Percentiles rank a stretch among this genome's conserved stretches.
Evolutionary conservation across 2,888 invertebrate species (phyloP).

Genomic region (Heteropelma amictum): DNA sequence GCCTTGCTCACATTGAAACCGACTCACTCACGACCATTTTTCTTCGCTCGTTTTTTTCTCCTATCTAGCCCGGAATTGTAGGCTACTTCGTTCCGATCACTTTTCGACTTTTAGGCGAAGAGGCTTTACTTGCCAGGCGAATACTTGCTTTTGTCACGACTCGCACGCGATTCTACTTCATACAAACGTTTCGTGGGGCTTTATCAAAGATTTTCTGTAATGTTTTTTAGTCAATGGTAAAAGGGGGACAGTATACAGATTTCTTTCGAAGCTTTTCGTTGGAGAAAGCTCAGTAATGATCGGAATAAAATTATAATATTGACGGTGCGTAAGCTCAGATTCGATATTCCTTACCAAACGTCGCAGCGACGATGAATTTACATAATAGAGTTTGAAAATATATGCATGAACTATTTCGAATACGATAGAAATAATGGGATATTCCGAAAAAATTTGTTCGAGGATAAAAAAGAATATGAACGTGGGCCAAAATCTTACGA

Average conservation of each 20-base stretch:
- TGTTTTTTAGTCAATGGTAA: not conserved
- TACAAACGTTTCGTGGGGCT: conserved; percentile 2
- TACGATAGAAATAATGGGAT: too few species aligned
- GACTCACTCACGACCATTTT: conserved; percentile 20
- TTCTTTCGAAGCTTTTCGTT: not conserved
- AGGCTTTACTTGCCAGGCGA: too few species aligned
- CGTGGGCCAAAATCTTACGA: too few species aligned
- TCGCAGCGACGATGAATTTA: too few species aligned
- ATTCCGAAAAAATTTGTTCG: too few species aligned
- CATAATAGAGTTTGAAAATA: too few species aligned
- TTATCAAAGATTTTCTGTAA: conserved; percentile 22
- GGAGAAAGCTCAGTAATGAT: not conserved
- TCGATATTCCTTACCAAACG: too few species aligned
- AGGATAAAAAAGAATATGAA: too few species aligned
- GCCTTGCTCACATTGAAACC: not conserved
- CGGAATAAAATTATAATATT: not conserved
- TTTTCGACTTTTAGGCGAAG: not conserved
- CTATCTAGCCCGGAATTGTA: conserved; percentile 13
- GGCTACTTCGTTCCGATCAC: conserved; percentile 4
- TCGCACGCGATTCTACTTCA: not conserved
- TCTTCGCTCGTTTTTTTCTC: conserved; percentile 12
- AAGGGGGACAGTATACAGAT: not conserved
- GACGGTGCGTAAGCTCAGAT: too few species aligned
- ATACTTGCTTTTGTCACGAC: too few species aligned
- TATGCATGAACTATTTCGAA: too few species aligned